Base-by-base conservation (phyloP, 2,113 vertebrate species). In the Guaruba guarouba region DNA sequence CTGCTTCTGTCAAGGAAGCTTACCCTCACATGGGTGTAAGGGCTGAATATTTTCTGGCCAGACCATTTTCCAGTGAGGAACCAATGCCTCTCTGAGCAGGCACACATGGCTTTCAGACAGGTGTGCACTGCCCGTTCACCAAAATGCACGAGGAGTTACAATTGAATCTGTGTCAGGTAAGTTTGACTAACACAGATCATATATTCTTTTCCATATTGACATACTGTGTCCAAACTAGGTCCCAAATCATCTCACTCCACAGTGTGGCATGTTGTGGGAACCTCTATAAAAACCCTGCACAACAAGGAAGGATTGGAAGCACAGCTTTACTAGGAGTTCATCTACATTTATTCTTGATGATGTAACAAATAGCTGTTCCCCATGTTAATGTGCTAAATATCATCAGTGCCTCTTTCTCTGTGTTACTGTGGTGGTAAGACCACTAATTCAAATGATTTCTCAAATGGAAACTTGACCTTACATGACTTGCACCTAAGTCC, bases 401-500 rank as follows among this genome's bases (percentile, higher is more conserved):
- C 15, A 0, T 92, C 84, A 93, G 83, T 29, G 67, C 93, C 86
- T 97, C 77, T 82, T 79, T 66, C 62, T 73, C 66, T 44, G 64
- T 29, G 48, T 78, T 88, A 51, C 66, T 4, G 2, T 48, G 8
- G 86, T 57, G 24, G 88, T 78, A 86, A 73, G 48, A 48, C 68
- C 81, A 66, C 76, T 96, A 84, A 94, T 93, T 83, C 74, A 96
- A 96, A 92, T 23, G 52, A 62, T 25, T 28, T 96, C 77, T 68
- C 92, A 95, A 92, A 88, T 51, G 77, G 86, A 86, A 96, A 69
- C 77, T 89, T 94, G 96, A 95, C 96, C 95, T 96, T 92, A 94
- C 15, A 73, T 79, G 89, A 92, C 95, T 97, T 76, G 89, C 74
- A 95, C 95, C 94, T 94, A 95, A 97, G 93, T 95, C 96, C 91